phyloP scores from a whole-genome alignment of 2,797 vertebrate species.

The Bradypus variegatus region DNA sequence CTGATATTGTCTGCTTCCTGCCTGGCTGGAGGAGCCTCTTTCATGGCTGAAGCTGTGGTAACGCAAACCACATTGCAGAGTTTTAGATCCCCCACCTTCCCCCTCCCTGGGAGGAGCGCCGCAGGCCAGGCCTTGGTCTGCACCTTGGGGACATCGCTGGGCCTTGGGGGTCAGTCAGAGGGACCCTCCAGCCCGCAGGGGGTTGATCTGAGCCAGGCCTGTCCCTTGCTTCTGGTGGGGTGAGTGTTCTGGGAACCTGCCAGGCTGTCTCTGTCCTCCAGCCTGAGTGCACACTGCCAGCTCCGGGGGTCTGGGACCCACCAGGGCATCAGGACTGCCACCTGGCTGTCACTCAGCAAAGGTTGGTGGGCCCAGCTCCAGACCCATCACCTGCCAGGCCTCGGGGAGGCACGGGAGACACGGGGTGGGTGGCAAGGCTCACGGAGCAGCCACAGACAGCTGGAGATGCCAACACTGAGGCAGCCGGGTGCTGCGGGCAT shows the following conservation, averaged over 20 bases:
- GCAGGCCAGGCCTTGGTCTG: background rate
- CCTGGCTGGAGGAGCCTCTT: background rate
- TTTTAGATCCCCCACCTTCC: background rate
- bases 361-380: background rate
- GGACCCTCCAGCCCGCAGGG: background rate
- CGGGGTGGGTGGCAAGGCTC: rapidly evolving
- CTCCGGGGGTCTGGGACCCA: background rate
- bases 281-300: background rate
- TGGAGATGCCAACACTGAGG: background rate
- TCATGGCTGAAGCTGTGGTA: conserved; percentile 26
- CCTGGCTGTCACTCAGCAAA: background rate
- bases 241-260: background rate
- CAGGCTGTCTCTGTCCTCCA: background rate
- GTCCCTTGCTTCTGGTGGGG: background rate
- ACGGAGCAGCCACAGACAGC: background rate
- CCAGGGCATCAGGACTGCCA: background rate
- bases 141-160: background rate
- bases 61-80: background rate
- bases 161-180: background rate
- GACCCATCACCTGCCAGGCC: background rate
- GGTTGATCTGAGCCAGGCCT: background rate
- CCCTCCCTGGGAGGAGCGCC: background rate
- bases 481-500: background rate
- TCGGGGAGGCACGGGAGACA: background rate
- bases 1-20: conserved; percentile 48